These are phyloP conservation scores for Herminia tarsipennalis DNA, from an alignment of 2,888 invertebrate genomes.

Conservation along the genomic window DNA sequence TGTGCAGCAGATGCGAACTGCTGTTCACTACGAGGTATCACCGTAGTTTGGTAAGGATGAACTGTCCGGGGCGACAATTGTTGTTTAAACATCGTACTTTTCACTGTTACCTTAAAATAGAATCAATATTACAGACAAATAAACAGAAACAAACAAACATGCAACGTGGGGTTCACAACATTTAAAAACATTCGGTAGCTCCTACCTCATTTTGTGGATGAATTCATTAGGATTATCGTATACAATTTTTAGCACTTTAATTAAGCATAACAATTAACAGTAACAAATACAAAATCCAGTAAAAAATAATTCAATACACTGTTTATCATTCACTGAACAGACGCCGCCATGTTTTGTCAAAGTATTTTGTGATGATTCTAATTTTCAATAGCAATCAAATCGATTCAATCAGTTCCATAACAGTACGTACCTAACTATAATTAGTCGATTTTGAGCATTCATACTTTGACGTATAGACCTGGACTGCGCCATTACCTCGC, in stretches of 20 bases:
- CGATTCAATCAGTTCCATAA: too few species aligned
- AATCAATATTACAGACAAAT: slow-evolving; percentile 12
- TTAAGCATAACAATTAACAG: neutral
- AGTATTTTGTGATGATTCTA: neutral
- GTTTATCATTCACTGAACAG: slow-evolving; percentile 2
- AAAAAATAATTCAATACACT: neutral
- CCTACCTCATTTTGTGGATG: slow-evolving; percentile 29
- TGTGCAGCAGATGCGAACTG: slow-evolving; percentile 75
- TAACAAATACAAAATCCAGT: too few species aligned
- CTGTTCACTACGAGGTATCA: slow-evolving; percentile 77
- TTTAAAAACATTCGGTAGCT: neutral
- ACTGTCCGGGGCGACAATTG: slow-evolving; percentile 77
- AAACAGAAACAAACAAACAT: slow-evolving; percentile 28
- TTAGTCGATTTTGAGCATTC: too few species aligned
- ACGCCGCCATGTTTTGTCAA: slow-evolving; percentile 9
- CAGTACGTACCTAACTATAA: too few species aligned
- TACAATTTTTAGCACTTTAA: neutral
- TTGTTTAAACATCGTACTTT: slow-evolving; percentile 77
- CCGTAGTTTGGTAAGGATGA: slow-evolving; percentile 81
- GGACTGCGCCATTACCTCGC: too few species aligned
- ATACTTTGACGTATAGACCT: too few species aligned
- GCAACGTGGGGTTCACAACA: slow-evolving; percentile 30
- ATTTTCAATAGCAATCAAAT: too few species aligned
- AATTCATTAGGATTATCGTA: neutral
- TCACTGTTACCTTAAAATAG: slow-evolving; percentile 46